Base-by-base conservation (phyloP, 53 echinoderm and acorn worm genomes). In the Crossaster papposus region DNA sequence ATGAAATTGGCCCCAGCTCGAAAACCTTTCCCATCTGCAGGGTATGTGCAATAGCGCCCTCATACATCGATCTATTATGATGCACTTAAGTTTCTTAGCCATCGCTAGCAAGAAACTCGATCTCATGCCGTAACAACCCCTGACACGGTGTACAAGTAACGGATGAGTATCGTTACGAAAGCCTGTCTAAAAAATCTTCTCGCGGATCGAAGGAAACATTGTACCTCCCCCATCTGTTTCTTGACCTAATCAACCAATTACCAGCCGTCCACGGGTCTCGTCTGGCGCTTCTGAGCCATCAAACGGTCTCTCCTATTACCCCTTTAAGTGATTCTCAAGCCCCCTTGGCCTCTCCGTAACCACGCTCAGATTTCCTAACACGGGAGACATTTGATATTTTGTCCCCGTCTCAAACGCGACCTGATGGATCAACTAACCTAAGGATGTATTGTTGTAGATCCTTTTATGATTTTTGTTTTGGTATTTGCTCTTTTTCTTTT, bases 261-360 rank as follows among this genome's bases (percentile, higher is more conserved):
- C 65, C 38, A 28, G 50, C 55, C 32, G 12, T 18, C 81, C 10
- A 83, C 37, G 0, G 44, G 68, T 7, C 33, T 24, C 13, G 62
- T 55, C 29, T 33, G 58, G 81, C 33, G 14, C 13, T 33, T 55
- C 29, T 33, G 58, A 63, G 11, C 70, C 29, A 44, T 83, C 70
- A 15, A 65, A 65, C 24, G 26, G 28, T 50, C 30, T 35, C 52
- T 83, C 70, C 24, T 11, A 68, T 83, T 83, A 68, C 83, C 37
- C 65, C 83, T n/a, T n/a, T 83, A 83, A 83, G 36, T 83, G 70
- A 65, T 70, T 50, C 68, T 36, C 50, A 26, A 83, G 83, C 24
- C 83, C 65, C 30, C 18, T 83, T 22, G 83, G 54, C 65, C 23
- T 14, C 1, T 65, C 17, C 0, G 44, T 31, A 36, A 15, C 30